Evolutionary conservation across 2,888 invertebrate species (phyloP).

Genomic region (Eupeodes luniger): DNA sequence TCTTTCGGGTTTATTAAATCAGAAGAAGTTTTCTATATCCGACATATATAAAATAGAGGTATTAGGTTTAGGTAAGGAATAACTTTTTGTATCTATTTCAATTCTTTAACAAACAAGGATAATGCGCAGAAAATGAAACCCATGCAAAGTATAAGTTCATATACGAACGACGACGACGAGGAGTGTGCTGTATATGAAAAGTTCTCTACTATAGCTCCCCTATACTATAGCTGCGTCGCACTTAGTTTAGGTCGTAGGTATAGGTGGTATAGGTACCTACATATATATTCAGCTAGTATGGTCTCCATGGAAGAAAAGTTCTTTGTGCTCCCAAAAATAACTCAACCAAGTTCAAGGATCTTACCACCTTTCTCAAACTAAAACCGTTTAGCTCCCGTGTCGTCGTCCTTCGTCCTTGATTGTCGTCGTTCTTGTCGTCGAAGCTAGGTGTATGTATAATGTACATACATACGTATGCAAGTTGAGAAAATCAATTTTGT

Average conservation of each 20-base stretch:
- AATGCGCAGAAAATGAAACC: conserved; percentile 54
- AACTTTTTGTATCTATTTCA: conserved; percentile 62
- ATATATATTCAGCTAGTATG: not conserved
- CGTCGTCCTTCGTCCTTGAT: conserved; percentile 36
- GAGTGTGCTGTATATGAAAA: not conserved
- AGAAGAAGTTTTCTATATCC: not conserved
- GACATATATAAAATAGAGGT: not conserved
- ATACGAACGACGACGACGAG: not conserved
- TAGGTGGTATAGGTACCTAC: not conserved
- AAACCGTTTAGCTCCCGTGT: conserved; percentile 58
- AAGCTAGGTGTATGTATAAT: conserved; percentile 5
- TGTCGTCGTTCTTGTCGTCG: conserved; percentile 27
- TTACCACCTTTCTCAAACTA: conserved; percentile 57
- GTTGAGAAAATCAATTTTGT: conserved; percentile 70
- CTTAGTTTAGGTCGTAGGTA: not conserved
- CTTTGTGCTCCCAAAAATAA: conserved; percentile 74
- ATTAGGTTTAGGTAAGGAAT: conserved; percentile 1
- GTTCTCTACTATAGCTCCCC: not conserved
- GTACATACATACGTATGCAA: conserved; percentile 26
- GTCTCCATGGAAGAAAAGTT: conserved; percentile 44
- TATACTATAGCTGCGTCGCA: not conserved
- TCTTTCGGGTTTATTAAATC: not conserved
- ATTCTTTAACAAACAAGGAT: conserved; percentile 53
- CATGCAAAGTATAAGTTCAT: conserved; percentile 10
- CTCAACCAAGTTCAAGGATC: conserved; percentile 76